phyloP scores from a whole-genome alignment of 2,888 invertebrate species.

The Eristalis arbustorum region DNA sequence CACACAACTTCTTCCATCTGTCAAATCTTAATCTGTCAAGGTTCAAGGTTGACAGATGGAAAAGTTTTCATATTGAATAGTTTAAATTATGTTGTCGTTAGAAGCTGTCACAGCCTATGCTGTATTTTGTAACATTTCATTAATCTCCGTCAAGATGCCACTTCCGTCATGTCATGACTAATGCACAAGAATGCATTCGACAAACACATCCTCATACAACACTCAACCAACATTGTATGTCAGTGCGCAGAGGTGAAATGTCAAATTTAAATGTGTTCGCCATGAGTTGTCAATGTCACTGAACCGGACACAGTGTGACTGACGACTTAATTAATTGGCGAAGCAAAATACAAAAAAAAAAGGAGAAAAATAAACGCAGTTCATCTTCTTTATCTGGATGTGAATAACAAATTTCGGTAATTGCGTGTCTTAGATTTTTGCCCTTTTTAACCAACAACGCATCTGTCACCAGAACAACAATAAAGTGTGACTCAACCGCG shows the following conservation, averaged over 20 bases:
- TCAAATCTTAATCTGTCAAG: no score
- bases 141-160: not conserved
- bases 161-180: not conserved
- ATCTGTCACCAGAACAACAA: constrained; percentile 17
- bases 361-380: not conserved
- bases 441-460: not conserved
- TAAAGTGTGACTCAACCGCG: constrained; percentile 10
- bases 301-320: not conserved
- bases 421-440: constrained; percentile 1
- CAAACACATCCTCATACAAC: not conserved
- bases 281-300: not conserved
- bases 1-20: no score
- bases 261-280: not conserved
- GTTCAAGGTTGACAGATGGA: not conserved
- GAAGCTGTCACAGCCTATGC: not conserved
- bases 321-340: constrained; percentile 14
- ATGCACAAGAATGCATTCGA: not conserved
- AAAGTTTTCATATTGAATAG: not conserved
- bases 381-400: not conserved
- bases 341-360: not conserved
- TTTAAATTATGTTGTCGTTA: no score
- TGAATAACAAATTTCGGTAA: not conserved
- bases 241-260: not conserved
- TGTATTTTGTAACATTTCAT: not conserved
- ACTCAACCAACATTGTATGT: not conserved